These are phyloP conservation scores for Trichechus manatus DNA, from an alignment of 2,113 vertebrate species.

Conservation along the genomic window DNA sequence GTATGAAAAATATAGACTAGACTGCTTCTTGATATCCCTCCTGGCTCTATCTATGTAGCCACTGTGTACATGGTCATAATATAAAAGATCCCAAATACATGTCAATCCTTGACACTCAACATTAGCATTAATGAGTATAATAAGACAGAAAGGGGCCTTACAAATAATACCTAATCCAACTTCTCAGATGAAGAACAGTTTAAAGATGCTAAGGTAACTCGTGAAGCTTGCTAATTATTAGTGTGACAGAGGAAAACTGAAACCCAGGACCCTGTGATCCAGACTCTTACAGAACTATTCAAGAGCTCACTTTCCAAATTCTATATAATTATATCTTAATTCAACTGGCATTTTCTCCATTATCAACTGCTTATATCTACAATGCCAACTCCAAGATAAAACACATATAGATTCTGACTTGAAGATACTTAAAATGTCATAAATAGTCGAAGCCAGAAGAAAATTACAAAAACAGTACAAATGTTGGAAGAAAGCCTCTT, in stretches of 20 bases:
- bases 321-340: slow-evolving; percentile 32
- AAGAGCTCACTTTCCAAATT: slow-evolving; percentile 35
- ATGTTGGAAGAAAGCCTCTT: neutral
- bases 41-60: neutral
- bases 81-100: neutral
- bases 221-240: neutral
- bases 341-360: neutral
- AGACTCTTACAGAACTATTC: neutral
- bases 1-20: neutral
- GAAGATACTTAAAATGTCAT: slow-evolving; percentile 32
- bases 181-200: slow-evolving; percentile 10
- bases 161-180: neutral
- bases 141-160: neutral
- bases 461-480: neutral
- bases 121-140: neutral
- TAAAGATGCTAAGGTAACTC: slow-evolving; percentile 33
- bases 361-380: neutral
- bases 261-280: neutral
- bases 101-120: neutral
- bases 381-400: slow-evolving; percentile 20
- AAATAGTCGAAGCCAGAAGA: neutral
- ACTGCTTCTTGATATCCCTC: neutral
- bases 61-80: neutral
- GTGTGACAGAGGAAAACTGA: slow-evolving; percentile 31
- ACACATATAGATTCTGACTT: neutral